Evolutionary conservation across 2,888 invertebrate genomes (phyloP), one percentile per base, ranked within the genome.

Genomic region (Melieria crassipennis): DNA sequence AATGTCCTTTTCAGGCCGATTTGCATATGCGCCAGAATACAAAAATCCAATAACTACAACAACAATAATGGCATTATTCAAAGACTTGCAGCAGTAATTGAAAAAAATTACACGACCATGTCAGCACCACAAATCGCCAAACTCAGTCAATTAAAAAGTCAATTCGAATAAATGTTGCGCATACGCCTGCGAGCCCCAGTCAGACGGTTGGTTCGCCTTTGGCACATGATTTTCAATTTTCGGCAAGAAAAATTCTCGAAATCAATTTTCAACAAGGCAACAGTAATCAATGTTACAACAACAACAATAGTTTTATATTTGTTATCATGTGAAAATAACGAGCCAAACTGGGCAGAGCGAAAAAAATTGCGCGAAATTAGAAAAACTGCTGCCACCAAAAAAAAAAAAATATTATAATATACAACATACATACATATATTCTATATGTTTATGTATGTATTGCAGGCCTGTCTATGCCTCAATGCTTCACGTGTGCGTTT

Each of bases 151-250:
- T 60, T 70, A 47, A 57, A 57, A 71, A 48, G 48, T 45, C 57
- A 66, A 63, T 30, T 42, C 61, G 62, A 70, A 71, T 62, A 70
- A 70, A 67, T 67, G 58, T 67, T 71, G 58, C 67, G 57, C 30
- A 71, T 71, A 71, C 71, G 71, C 64, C 63, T 50, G 30, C 62
- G 71, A 43, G 65, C 48, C 30, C 58, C 64, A 70, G 30, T 30
- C 30, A 30, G 30, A 1, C 30, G 30, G 30, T 30, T 30, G 30
- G 3, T 30, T 30, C 30, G 30, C 30, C 30, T 30, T 30, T 30
- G 30, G 30, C 30, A 30, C 30, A 30, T 30, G 30, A 30, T 30
- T 30, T 30, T 30, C 42, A 5, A 61, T 47, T 16, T 46, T 16
- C 13, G 5, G 16, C 11, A 46, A 13, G 11, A 30, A 42, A 7